A percentile compares a stretch with the other conserved stretches of the same genome.
These are phyloP conservation scores for Oligia latruncula DNA, from an alignment of 2,888 invertebrate species.

Conservation along the genomic window DNA sequence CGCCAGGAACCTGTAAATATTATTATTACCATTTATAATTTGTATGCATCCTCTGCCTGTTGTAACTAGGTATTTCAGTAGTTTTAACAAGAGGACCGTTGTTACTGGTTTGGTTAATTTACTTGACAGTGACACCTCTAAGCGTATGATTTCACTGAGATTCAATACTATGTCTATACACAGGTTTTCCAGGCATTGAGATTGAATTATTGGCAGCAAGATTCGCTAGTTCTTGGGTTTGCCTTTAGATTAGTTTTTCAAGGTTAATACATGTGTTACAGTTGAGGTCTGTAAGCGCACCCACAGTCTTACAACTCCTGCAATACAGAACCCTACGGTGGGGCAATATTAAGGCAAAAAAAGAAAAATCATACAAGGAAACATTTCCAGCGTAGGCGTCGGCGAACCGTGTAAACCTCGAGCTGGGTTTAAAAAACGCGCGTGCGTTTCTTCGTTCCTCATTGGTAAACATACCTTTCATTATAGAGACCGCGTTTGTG, in stretches of 20 bases:
- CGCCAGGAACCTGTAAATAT: constrained; percentile 59
- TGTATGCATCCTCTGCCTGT: neutral
- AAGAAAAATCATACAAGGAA: no score
- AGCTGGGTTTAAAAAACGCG: neutral
- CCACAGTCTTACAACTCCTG: no score
- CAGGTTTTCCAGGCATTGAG: neutral
- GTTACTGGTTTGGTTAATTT: neutral
- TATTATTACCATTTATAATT: neutral
- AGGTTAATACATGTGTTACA: neutral
- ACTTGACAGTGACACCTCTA: no score
- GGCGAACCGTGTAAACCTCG: neutral
- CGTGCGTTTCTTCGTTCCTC: neutral
- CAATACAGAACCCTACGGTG: no score
- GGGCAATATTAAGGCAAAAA: neutral
- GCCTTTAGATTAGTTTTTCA: neutral
- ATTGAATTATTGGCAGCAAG: neutral
- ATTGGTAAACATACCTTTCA: constrained; percentile 23
- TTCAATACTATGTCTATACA: neutral
- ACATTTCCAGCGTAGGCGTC: no score
- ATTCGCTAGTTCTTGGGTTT: neutral
- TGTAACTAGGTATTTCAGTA: neutral
- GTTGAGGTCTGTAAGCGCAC: neutral
- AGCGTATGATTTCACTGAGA: neutral
- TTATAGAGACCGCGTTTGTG: constrained; percentile 31
- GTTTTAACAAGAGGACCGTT: neutral